These are phyloP conservation scores for Cryptotermes secundus DNA, from an alignment of 1,140 invertebrate genomes.

Conservation along the genomic window DNA sequence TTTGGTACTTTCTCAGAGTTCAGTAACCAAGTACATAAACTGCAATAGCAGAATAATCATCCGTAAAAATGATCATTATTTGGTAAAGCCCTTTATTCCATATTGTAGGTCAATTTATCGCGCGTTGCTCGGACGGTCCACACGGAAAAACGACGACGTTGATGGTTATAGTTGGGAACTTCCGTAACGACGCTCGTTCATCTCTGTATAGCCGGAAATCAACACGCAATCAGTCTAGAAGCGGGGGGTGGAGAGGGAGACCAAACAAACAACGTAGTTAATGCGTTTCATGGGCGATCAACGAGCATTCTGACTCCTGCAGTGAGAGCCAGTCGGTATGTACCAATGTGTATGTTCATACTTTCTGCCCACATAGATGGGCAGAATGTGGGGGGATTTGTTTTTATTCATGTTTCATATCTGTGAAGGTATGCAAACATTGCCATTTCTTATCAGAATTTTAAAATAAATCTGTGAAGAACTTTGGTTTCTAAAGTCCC, in stretches of 20 bases:
- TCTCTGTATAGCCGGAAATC: constrained; percentile 11
- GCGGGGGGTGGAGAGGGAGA: background rate
- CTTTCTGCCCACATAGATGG: too few species aligned
- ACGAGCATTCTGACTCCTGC: background rate
- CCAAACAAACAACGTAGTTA: constrained; percentile 1
- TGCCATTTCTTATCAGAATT: too few species aligned
- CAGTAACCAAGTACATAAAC: background rate
- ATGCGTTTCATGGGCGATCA: constrained; percentile 1
- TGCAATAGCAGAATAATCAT: background rate
- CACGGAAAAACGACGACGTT: background rate
- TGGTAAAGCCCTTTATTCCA: background rate
- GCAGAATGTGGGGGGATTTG: too few species aligned
- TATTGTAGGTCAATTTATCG: background rate
- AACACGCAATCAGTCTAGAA: background rate
- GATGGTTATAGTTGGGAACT: background rate
- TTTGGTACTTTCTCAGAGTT: background rate
- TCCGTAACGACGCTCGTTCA: constrained; percentile 1
- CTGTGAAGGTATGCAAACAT: too few species aligned
- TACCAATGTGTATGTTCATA: too few species aligned
- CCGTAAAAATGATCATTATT: background rate
- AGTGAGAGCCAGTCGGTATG: background rate
- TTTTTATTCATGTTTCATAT: too few species aligned
- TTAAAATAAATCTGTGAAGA: too few species aligned
- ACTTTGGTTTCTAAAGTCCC: too few species aligned
- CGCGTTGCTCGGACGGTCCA: background rate